A percentile compares a stretch with the other conserved stretches of the same genome.
Evolutionary conservation across 2,113 vertebrate genomes (phyloP).

Genomic region (Spilogale gracilis): DNA sequence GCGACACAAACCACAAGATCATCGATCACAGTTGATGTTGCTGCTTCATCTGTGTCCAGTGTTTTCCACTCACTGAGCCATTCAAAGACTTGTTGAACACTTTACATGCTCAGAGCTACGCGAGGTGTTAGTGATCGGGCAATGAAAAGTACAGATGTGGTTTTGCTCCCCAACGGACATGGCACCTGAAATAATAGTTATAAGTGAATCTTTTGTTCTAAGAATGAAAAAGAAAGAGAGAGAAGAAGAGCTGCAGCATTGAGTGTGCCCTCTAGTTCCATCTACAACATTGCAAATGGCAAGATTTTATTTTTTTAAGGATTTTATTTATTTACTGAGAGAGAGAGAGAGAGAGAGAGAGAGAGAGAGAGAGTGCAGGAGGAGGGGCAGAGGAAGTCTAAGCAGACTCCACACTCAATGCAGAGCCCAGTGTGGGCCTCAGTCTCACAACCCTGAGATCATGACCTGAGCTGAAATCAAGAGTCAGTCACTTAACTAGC

Average conservation of each 20-base stretch:
- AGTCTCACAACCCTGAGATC: too few species aligned
- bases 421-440: too few species aligned
- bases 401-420: too few species aligned
- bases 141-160: not conserved
- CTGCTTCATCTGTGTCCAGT: not conserved
- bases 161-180: not conserved
- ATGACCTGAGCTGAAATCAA: too few species aligned
- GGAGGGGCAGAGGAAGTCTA: too few species aligned
- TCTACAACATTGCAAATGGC: too few species aligned
- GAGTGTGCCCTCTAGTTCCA: too few species aligned
- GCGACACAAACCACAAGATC: not conserved
- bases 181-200: not conserved
- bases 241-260: not conserved
- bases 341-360: too few species aligned
- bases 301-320: too few species aligned
- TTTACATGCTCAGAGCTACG: not conserved
- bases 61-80: not conserved
- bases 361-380: too few species aligned
- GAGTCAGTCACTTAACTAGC: not conserved
- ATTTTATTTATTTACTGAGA: too few species aligned
- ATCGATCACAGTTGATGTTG: not conserved
- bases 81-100: not conserved
- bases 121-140: not conserved
- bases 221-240: not conserved
- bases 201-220: not conserved